A percentile compares a stretch with the other conserved stretches of the same genome.
These are phyloP conservation scores for Sisyra nigra DNA, from an alignment of 2,888 invertebrate genomes.

Conservation along the genomic window DNA sequence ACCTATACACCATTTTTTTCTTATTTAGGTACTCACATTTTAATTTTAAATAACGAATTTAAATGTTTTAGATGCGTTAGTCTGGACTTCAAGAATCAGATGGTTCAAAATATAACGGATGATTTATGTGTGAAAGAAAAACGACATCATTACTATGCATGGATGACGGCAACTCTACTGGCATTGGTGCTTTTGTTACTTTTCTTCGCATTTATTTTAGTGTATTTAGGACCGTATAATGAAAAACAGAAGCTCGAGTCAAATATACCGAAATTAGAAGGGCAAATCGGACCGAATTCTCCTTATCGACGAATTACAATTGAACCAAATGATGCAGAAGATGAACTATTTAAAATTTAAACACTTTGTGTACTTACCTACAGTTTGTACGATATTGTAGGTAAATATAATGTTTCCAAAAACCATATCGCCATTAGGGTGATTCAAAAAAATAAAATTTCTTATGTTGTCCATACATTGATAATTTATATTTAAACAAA, in stretches of 20 bases:
- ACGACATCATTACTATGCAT: neutral
- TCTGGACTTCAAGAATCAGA: no score
- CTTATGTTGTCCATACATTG: no score
- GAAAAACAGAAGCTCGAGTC: neutral
- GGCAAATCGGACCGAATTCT: slow-evolving; percentile 2
- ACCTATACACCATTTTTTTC: no score
- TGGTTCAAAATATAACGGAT: no score
- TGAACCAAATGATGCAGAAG: slow-evolving; percentile 5
- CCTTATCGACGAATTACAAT: slow-evolving; percentile 7
- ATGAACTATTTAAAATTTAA: neutral
- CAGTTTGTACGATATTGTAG: neutral
- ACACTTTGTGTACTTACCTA: neutral
- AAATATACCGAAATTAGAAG: neutral
- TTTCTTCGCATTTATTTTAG: neutral
- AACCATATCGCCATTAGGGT: no score
- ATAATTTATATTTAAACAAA: no score
- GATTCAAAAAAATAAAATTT: no score
- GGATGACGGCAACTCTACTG: neutral
- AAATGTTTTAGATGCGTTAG: neutral
- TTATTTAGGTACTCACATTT: no score
- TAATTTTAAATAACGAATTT: slow-evolving; percentile 1
- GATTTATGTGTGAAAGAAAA: no score
- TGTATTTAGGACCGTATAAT: slow-evolving; percentile 2
- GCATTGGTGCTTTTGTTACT: neutral
- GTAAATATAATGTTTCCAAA: no score